A percentile compares a stretch with the other conserved stretches of the same genome.
Evolutionary conservation across 2,113 vertebrate species (phyloP).

Genomic region (Mystacornis crossleyi): DNA sequence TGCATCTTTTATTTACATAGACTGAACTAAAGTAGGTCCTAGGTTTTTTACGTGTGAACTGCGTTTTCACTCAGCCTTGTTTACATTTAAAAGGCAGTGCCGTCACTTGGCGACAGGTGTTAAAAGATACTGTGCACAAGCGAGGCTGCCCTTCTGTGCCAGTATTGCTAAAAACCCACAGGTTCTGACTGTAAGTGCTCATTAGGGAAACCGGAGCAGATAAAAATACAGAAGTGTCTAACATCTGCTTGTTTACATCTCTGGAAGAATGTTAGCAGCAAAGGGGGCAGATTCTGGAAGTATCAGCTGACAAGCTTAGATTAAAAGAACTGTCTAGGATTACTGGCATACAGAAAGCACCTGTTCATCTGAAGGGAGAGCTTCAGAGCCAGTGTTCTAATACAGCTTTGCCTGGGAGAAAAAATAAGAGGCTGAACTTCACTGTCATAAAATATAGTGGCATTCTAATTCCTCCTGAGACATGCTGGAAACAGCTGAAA

Average conservation of each 20-base stretch:
- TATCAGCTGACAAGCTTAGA: neutral
- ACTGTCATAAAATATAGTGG: neutral
- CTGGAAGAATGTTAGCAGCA: neutral
- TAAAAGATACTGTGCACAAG: neutral
- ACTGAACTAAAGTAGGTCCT: neutral
- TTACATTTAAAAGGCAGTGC: neutral
- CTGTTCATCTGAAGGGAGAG: neutral
- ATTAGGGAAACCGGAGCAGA: neutral
- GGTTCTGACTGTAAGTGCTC: neutral
- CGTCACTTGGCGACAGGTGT: neutral
- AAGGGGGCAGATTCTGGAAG: neutral
- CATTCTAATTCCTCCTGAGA: neutral
- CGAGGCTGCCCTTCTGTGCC: neutral
- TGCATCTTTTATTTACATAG: neutral
- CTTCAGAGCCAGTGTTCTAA: neutral
- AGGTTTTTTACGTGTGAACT: neutral
- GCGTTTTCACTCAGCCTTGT: neutral
- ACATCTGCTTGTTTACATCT: neutral
- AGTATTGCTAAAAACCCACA: neutral
- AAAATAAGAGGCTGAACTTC: neutral
- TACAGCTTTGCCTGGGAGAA: neutral
- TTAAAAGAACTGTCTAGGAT: neutral
- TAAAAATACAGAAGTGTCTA: neutral
- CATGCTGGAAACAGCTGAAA: neutral
- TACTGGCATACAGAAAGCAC: neutral